Evolutionary conservation across 1,140 invertebrate genomes (phyloP).

Genomic region (Aculops lycopersici): DNA sequence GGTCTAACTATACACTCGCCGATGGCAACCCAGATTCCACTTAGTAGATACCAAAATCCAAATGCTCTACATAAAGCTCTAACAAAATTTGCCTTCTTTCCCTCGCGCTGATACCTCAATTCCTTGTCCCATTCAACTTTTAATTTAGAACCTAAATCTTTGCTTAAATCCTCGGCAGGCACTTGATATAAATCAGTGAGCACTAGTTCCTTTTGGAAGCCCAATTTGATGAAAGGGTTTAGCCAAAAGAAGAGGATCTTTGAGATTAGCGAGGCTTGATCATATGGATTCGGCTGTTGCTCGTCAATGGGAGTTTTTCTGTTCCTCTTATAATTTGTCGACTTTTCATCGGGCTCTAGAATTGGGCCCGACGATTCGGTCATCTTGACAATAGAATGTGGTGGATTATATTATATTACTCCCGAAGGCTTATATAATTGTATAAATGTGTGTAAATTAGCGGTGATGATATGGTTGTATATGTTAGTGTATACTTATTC

Average conservation of each 20-base stretch:
- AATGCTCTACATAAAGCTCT: constrained; percentile 8
- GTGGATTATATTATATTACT: too few relatives aligned
- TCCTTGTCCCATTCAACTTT: constrained; percentile 12
- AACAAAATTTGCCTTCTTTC: constrained; percentile 9
- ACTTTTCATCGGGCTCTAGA: too few relatives aligned
- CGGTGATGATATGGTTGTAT: not conserved
- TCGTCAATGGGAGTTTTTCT: too few relatives aligned
- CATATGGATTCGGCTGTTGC: constrained; percentile 5
- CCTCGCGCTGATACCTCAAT: constrained; percentile 8
- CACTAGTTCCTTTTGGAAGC: not conserved
- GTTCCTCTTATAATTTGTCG: too few relatives aligned
- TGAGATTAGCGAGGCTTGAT: constrained; percentile 1
- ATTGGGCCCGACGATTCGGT: too few relatives aligned
- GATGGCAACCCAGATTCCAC: constrained; percentile 6
- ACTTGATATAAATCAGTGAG: not conserved
- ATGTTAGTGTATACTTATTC: too few relatives aligned
- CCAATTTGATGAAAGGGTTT: not conserved
- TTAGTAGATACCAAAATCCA: constrained; percentile 9
- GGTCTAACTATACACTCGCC: constrained; percentile 2
- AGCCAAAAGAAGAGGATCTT: constrained; percentile 5
- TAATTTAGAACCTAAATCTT: not conserved
- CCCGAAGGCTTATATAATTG: too few relatives aligned
- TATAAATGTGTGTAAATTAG: too few relatives aligned
- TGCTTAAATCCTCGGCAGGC: not conserved
- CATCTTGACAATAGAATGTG: too few relatives aligned